Evolutionary conservation across 2,113 vertebrate species (phyloP).

Genomic region (Hymenochirus boettgeri): DNA sequence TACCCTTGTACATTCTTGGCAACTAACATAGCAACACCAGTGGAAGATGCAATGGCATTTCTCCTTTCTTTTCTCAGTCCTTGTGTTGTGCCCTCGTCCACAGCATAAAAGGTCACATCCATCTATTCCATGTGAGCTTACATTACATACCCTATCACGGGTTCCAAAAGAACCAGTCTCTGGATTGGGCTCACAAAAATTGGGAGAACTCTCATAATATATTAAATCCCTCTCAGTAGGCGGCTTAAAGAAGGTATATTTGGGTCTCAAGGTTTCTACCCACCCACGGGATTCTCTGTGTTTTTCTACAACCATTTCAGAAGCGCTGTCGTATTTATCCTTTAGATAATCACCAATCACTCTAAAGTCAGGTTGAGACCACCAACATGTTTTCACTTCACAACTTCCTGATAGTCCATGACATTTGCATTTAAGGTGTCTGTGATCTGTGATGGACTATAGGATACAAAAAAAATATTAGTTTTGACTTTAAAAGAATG

Average conservation of each 20-base stretch:
- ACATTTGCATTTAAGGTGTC: slow-evolving; percentile 78
- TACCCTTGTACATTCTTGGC: slow-evolving; percentile 72
- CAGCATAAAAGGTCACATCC: slow-evolving; percentile 76
- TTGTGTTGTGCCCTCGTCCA: slow-evolving; percentile 70
- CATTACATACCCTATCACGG: slow-evolving; percentile 69
- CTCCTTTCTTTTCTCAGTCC: slow-evolving; percentile 69
- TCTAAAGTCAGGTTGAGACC: slow-evolving; percentile 76
- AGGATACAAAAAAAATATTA: slow-evolving; percentile 27
- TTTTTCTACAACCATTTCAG: slow-evolving; percentile 76
- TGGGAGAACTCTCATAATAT: slow-evolving; percentile 74
- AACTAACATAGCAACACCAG: slow-evolving; percentile 79
- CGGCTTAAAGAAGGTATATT: slow-evolving; percentile 73
- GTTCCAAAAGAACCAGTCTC: slow-evolving; percentile 76
- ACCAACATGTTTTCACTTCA: slow-evolving; percentile 79
- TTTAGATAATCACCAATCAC: slow-evolving; percentile 74
- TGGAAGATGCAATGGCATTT: slow-evolving; percentile 77
- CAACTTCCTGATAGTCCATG: slow-evolving; percentile 76
- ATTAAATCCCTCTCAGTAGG: slow-evolving; percentile 73
- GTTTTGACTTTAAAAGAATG: no score
- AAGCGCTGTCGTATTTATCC: slow-evolving; percentile 78
- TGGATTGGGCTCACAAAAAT: slow-evolving; percentile 73
- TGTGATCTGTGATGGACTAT: slow-evolving; percentile 71
- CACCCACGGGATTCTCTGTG: slow-evolving; percentile 74
- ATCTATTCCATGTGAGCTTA: slow-evolving; percentile 73
- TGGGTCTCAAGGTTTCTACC: slow-evolving; percentile 74